Evolutionary conservation across 2,888 invertebrate species (phyloP).

Genomic region (Dicycla oo): DNA sequence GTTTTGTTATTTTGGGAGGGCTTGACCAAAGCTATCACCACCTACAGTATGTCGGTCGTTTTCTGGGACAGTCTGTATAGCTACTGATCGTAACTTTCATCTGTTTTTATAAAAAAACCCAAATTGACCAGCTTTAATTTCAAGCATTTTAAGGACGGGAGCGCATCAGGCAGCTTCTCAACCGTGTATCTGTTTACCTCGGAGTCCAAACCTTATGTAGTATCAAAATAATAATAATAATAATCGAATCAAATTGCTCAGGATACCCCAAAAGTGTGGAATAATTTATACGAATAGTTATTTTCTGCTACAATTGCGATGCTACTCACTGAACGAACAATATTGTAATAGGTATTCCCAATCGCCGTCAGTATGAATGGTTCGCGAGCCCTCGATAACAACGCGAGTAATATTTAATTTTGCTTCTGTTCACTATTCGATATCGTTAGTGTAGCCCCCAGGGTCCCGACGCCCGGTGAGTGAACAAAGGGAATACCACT

Average conservation of each 20-base stretch:
- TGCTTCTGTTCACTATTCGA: constrained; percentile 44
- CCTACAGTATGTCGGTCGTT: no score
- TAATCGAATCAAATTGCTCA: constrained; percentile 53
- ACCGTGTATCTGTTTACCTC: constrained; percentile 20
- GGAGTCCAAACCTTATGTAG: constrained; percentile 17
- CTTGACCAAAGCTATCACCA: no score
- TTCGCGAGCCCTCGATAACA: constrained; percentile 38
- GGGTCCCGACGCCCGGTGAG: constrained; percentile 23
- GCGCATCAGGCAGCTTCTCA: not conserved
- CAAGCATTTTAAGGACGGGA: not conserved
- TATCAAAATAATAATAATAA: constrained; percentile 33
- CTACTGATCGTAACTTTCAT: not conserved
- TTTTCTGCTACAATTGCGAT: constrained; percentile 36
- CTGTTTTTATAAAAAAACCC: not conserved
- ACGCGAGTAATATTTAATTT: constrained; percentile 54
- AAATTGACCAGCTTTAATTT: not conserved
- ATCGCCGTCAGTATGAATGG: constrained; percentile 19
- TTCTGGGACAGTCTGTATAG: not conserved
- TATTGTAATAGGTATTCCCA: constrained; percentile 31
- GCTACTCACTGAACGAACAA: constrained; percentile 34
- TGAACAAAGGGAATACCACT: constrained; percentile 44
- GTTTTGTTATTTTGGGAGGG: no score
- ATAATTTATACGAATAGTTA: constrained; percentile 44
- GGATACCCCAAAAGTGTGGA: constrained; percentile 43
- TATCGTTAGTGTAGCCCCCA: constrained; percentile 45